phyloP scores from a whole-genome alignment of 2,888 invertebrate species.

The Eretmocerus hayati region DNA sequence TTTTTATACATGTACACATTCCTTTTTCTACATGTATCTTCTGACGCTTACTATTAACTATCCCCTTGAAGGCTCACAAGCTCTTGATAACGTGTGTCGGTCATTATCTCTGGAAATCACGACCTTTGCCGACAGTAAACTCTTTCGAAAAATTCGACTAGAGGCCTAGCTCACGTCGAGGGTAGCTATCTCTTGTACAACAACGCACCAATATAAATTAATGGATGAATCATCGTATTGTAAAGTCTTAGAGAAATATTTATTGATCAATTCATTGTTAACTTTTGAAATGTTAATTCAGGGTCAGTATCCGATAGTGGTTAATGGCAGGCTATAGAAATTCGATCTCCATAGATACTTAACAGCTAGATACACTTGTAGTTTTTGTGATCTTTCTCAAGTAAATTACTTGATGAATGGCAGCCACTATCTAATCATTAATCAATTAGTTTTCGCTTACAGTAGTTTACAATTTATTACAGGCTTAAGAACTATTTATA shows the following conservation, averaged over 20 bases:
- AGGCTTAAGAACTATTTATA: constrained; percentile 13
- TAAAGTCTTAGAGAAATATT: constrained; percentile 15
- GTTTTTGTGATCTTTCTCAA: constrained; percentile 17
- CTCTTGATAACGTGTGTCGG: too few species aligned
- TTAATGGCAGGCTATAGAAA: constrained; percentile 20
- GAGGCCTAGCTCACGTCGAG: too few species aligned
- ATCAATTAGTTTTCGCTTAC: constrained; percentile 15
- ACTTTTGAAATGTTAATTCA: constrained; percentile 19
- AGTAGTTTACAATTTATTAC: constrained; percentile 22
- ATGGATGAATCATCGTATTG: constrained; percentile 8
- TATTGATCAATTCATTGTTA: constrained; percentile 20
- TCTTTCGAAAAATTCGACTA: too few species aligned
- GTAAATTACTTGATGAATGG: constrained; percentile 20
- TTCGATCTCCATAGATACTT: constrained; percentile 11
- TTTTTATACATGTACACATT: too few species aligned
- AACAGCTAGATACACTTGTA: constrained; percentile 15
- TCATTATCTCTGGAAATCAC: too few species aligned
- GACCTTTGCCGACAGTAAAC: too few species aligned
- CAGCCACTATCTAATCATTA: constrained; percentile 15
- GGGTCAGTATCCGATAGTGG: constrained; percentile 17
- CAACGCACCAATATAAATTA: too few species aligned
- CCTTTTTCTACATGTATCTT: too few species aligned
- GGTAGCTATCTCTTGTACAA: too few species aligned
- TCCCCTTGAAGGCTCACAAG: too few species aligned
- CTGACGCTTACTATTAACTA: too few species aligned